Evolutionary conservation across 2,888 invertebrate genomes (phyloP).

Genomic region (Hypomecis punctinalis): DNA sequence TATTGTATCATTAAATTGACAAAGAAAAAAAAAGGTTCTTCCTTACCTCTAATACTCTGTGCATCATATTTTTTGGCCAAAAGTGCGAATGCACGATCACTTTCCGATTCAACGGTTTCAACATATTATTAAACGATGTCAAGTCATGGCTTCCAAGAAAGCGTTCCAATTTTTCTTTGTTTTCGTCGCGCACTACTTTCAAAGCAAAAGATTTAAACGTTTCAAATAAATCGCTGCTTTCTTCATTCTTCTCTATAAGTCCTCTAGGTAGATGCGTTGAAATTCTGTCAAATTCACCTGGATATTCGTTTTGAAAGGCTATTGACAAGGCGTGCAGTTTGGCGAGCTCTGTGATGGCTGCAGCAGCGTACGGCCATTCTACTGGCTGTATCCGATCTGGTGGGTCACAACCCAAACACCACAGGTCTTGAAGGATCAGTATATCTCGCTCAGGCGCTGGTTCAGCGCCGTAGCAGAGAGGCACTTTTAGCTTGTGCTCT

Average conservation of each 20-base stretch:
- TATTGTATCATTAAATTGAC: too few relatives aligned
- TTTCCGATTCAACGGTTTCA: not conserved
- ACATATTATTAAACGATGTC: not conserved
- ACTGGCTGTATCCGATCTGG: not conserved
- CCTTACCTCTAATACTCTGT: slow-evolving; percentile 6
- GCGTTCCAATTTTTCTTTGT: not conserved
- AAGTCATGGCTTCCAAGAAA: slow-evolving; percentile 1
- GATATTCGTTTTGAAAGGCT: slow-evolving; percentile 4
- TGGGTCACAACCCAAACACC: not conserved
- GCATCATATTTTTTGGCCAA: slow-evolving; percentile 15
- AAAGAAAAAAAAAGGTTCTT: not conserved
- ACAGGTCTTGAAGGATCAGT: slow-evolving; percentile 6
- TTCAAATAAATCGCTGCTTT: not conserved
- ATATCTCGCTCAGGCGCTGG: not conserved
- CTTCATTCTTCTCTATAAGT: not conserved
- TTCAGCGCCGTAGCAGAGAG: slow-evolving; percentile 5
- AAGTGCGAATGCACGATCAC: slow-evolving; percentile 7
- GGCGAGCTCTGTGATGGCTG: slow-evolving; percentile 14
- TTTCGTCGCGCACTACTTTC: not conserved
- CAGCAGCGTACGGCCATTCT: slow-evolving; percentile 11
- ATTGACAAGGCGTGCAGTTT: slow-evolving; percentile 18
- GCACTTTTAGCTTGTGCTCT: slow-evolving; percentile 2
- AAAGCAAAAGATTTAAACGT: slow-evolving; percentile 6
- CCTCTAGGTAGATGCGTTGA: not conserved
- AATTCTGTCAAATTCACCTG: not conserved